phyloP scores from a whole-genome alignment of 2,888 invertebrate species.

The Theretra japonica region DNA sequence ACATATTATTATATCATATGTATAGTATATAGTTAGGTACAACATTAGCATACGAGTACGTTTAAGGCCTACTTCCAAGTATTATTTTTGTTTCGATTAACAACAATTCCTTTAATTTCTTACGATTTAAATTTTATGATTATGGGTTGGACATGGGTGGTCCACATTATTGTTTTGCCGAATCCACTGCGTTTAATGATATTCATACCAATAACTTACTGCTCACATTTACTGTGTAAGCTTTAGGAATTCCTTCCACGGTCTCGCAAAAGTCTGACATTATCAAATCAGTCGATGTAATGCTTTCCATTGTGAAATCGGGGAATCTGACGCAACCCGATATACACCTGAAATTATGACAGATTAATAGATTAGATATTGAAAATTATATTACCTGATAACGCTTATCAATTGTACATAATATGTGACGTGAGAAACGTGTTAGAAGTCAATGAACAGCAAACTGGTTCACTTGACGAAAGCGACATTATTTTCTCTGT shows the following conservation, averaged over 20 bases:
- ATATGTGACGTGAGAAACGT: background rate
- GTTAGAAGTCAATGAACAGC: too few species aligned
- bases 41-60: too few species aligned
- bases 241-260: slow-evolving; percentile 68
- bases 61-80: too few species aligned
- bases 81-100: too few species aligned
- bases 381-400: background rate
- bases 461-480: too few species aligned
- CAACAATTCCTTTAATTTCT: too few species aligned
- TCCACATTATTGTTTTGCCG: too few species aligned
- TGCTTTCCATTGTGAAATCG: slow-evolving; percentile 63
- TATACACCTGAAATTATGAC: slow-evolving; percentile 69
- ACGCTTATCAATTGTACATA: background rate
- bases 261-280: slow-evolving; percentile 77
- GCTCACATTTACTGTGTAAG: slow-evolving; percentile 75
- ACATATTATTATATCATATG: too few species aligned
- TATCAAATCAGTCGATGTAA: slow-evolving; percentile 77
- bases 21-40: too few species aligned
- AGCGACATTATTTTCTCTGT: too few species aligned
- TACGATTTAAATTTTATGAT: too few species aligned
- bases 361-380: background rate
- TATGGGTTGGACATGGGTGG: too few species aligned
- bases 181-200: background rate
- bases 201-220: slow-evolving; percentile 62
- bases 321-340: slow-evolving; percentile 82